phyloP scores from a whole-genome alignment of 2,113 vertebrate genomes.

The Donacobius atricapilla region DNA sequence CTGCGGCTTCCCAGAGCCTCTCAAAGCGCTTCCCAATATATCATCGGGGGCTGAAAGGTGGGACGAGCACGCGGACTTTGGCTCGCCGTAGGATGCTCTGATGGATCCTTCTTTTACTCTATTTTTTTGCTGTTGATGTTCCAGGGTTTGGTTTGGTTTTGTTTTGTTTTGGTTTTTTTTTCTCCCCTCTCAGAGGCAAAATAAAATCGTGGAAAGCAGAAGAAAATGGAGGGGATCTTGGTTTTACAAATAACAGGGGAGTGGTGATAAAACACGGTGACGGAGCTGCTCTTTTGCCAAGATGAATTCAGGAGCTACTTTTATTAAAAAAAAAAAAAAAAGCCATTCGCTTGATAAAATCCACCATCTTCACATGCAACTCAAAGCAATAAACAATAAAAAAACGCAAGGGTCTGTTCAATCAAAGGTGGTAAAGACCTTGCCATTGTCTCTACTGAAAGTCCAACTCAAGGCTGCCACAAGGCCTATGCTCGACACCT shows the following conservation, averaged over 20 bases:
- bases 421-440: not conserved
- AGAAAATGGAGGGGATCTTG: not conserved
- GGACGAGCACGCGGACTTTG: not conserved
- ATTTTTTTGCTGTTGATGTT: not conserved
- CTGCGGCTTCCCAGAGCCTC: slow-evolving; percentile 21
- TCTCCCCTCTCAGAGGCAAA: not conserved
- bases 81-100: accelerated
- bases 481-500: not conserved
- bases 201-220: not conserved
- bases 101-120: not conserved
- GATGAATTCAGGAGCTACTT: not conserved
- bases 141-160: not conserved
- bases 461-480: accelerated
- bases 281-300: not conserved
- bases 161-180: no score
- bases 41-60: not conserved
- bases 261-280: accelerated
- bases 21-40: not conserved
- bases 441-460: not conserved
- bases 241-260: not conserved
- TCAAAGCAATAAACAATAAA: not conserved
- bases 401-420: not conserved
- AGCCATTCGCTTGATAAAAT: not conserved
- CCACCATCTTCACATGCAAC: not conserved
- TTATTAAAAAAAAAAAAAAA: not conserved